Evolutionary conservation across 2,888 invertebrate genomes (phyloP), one percentile per base, ranked within the genome.

Genomic region (Lithophane semibrunnea): DNA sequence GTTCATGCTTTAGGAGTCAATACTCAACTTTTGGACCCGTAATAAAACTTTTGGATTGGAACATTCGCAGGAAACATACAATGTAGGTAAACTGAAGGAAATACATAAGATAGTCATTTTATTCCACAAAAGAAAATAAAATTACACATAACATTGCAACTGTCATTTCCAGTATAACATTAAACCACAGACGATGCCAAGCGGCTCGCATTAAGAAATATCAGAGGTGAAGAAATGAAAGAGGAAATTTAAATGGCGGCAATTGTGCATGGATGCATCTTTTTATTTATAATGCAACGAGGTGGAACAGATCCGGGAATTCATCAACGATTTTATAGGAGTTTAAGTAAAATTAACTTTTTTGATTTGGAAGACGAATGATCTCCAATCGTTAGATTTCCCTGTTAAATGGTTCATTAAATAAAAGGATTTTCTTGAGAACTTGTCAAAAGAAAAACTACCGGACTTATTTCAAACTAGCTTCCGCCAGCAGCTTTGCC

Each of bases 171-270:
- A 79, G 67, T 21, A 63, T 37, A 47, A 47, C 44, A 70, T 63
- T 47, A 67, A 69, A 73, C 24, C 9, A 13, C n/a, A 21, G 58
- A 67, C 61, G 44, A 67, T 44, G 77, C 44, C 21, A 81, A 68
- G 64, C n/a, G 18, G 24, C 18, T 60, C 10, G 37, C 61, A 67
- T 82, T 71, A 77, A 71, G 77, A 71, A 82, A 67, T 80, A 70
- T 76, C 66, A 13, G 56, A 76, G 37, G 47, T 72, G 18, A 69
- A 83, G 68, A 77, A 81, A 72, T 72, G 21, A 49, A 72, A 64
- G 52, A 54, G 63, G 54, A 81, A 82, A 79, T 77, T 64, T 42
- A 77, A 82, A 68, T 68, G 42, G 9, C 49, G 7, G 24, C 37
- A 18, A 60, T 82, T 54, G 37, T 44, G 47, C 66, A n/a, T n/a